A percentile compares a stretch with the other conserved stretches of the same genome.
These are phyloP conservation scores for Hypotaenidia okinawae DNA, from an alignment of 2,797 vertebrate species.

Conservation along the genomic window DNA sequence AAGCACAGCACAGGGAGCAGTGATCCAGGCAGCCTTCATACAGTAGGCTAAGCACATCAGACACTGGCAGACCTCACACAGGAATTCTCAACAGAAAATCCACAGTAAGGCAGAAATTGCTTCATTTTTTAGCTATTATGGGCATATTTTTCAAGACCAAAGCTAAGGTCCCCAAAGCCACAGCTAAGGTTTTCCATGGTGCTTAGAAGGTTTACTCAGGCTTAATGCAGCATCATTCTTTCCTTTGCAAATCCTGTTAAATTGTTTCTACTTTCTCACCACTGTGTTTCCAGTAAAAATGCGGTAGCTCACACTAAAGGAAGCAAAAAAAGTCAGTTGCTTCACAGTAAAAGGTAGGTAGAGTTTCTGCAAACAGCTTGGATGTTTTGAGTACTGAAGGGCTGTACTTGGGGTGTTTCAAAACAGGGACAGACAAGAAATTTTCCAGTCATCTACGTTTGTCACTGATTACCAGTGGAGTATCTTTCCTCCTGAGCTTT, in stretches of 20 bases:
- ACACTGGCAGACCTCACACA: background rate
- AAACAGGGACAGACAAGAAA: background rate
- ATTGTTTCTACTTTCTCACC: conserved; percentile 36
- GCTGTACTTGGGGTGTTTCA: background rate
- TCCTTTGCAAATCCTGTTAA: background rate
- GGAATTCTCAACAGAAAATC: background rate
- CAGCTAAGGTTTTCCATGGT: background rate
- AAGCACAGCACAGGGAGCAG: background rate
- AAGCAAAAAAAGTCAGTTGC: background rate
- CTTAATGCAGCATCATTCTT: background rate
- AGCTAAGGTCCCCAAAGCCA: background rate
- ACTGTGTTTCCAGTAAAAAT: background rate
- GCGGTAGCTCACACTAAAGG: background rate
- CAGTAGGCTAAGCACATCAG: background rate
- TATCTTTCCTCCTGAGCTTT: background rate
- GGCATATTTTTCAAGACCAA: background rate
- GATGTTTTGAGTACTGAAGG: background rate
- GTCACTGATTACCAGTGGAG: background rate
- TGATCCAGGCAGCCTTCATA: background rate
- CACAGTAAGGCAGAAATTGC: background rate
- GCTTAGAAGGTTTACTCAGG: background rate
- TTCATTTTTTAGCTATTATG: background rate
- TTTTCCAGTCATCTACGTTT: background rate
- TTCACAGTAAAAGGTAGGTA: background rate
- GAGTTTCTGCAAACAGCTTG: background rate